Evolutionary conservation across 2,797 vertebrate species (phyloP), one percentile per base, ranked within the genome.

Genomic region (Neomorphus geoffroyi): DNA sequence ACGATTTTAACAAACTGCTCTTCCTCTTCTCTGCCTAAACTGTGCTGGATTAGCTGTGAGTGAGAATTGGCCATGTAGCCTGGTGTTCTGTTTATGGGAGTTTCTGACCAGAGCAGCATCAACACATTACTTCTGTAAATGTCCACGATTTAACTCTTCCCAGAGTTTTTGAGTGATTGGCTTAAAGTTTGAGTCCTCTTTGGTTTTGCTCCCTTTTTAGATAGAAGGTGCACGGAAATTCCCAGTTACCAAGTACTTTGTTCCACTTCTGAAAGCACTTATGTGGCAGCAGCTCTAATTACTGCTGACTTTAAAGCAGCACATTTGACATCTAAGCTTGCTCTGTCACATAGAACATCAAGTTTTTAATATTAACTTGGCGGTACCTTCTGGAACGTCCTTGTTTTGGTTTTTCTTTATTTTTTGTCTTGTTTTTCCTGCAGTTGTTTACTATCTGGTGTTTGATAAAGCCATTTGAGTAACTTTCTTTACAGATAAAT

Each of bases 211-310:
- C 48, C 71, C 24, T 66, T 73, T 88, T 74, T 90, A 77, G 46
- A 27, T 62, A 19, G 46, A 46, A 81, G 91, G 45, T 65, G 77
- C 35, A 6, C 93, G 93, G 90, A 92, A 92, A 81, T 95, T 97
- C 93, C 66, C 91, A 93, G 56, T 96, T 95, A 88, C 93, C n/a
- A 22, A 95, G 89, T 85, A 50, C 93, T 88, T 93, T 75, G 80
- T 94, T 93, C 78, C 51, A 56, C 78, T 95, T 90, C 90, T 95
- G 92, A 94, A 88, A 94, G 88, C 70, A 45, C 62, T 95, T 93
- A 48, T 1, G 54, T 88, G 83, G 70, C 90, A 92, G 80, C 73
- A 66, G 62, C 86, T 81, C 51, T 94, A 79, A 94, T 90, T 95
- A 79, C n/a, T 62, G 81, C 21, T 70, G 88, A 88, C 93, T 94